Evolutionary conservation across 2,797 vertebrate genomes (phyloP).

Genomic region (Eleutherodactylus coqui): DNA sequence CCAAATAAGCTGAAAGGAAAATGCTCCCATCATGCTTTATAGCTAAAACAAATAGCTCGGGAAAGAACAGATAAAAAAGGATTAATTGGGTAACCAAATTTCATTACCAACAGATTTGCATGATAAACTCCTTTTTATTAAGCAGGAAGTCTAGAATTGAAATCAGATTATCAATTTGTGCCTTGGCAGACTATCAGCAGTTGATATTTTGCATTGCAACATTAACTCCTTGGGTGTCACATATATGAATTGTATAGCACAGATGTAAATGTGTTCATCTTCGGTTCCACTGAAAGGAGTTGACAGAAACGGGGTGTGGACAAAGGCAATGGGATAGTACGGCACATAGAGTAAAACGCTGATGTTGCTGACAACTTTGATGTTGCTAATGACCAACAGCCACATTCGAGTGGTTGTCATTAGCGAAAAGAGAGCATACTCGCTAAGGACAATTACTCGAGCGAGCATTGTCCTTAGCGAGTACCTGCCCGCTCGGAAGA

Average conservation of each 20-base stretch:
- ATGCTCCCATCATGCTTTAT: conserved; percentile 41
- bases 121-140: conserved; percentile 61
- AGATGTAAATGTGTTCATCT: not conserved
- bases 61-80: conserved; percentile 38
- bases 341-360: no score
- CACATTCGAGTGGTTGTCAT: no score
- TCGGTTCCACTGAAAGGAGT: no score
- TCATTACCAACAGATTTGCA: conserved; percentile 64
- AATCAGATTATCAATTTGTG: conserved; percentile 65
- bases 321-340: no score
- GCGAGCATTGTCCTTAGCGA: no score
- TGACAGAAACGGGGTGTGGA: no score
- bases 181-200: conserved; percentile 37
- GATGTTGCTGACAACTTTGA: no score
- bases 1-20: conserved; percentile 24
- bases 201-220: conserved; percentile 14
- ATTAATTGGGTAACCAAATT: conserved; percentile 64
- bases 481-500: no score
- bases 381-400: no score
- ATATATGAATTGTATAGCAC: not conserved
- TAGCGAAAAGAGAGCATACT: no score
- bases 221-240: conserved; percentile 39
- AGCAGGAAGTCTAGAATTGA: conserved; percentile 55
- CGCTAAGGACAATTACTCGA: no score
- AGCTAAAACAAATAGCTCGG: conserved; percentile 49